Percentiles rank a stretch among this genome's conserved stretches.
These are phyloP conservation scores for Colossoma macropomum DNA, from an alignment of 2,113 vertebrate species.

Conservation along the genomic window DNA sequence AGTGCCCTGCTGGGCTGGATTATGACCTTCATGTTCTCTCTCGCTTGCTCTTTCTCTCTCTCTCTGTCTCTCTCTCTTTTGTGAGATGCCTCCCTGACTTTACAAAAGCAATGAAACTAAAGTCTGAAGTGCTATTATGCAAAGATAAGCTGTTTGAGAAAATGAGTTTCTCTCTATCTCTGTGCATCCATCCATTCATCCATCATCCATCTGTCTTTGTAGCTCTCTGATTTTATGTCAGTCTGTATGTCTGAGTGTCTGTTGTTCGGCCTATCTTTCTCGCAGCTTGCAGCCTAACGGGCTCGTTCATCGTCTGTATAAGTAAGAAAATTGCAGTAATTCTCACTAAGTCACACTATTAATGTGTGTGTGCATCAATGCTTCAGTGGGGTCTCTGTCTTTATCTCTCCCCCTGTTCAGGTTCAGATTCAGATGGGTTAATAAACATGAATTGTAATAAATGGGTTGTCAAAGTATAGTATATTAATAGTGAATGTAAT, in stretches of 20 bases:
- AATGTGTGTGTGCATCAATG: no score
- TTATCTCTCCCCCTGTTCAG: no score
- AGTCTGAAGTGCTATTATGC: neutral
- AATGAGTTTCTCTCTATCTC: neutral
- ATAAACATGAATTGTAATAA: no score
- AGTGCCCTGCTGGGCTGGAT: neutral
- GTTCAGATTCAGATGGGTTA: no score
- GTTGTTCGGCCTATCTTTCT: neutral
- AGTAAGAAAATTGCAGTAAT: neutral
- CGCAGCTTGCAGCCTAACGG: no score
- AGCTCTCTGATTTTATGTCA: neutral
- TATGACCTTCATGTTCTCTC: slow-evolving; percentile 3
- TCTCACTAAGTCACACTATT: no score
- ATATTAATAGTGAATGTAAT: no score
- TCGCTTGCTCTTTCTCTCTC: neutral
- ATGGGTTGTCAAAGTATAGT: no score
- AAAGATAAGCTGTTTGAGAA: neutral
- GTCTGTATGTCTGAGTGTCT: neutral
- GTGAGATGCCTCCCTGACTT: no score
- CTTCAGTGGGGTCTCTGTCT: no score
- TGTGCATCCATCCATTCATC: neutral
- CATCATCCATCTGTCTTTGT: neutral
- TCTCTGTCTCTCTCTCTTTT: neutral
- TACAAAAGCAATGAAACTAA: neutral
- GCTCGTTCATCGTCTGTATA: neutral